Evolutionary conservation across 2,797 vertebrate genomes (phyloP), one percentile per base, ranked within the genome.

Genomic region (Eupleurogrammus muticus): DNA sequence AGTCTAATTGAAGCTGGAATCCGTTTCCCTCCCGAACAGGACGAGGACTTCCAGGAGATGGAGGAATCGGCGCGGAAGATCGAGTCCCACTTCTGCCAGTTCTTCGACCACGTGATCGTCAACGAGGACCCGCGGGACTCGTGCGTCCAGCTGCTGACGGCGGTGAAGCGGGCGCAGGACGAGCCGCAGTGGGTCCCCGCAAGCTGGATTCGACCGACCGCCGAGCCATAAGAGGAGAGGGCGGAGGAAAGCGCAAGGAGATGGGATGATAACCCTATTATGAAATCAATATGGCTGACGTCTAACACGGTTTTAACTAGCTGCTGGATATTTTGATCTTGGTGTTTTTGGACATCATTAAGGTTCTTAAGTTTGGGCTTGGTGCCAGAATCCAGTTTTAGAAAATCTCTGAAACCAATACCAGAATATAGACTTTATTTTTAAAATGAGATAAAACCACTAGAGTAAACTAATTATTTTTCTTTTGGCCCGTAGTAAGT

Each of bases 161-260:
- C 90, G 0, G 92, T 96, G 24, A 93, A 88, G 51, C 93, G 83
- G 71, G 96, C 96, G 2, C 97, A 99, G 83, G 95, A 96, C 0
- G 96, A 96, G 75, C 96, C 96, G 0, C 96, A 97, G 87, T 99
- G 98, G 97, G 95, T 99, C 40, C 97, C 97, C 1, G 93, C 94
- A 59, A 79, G 85, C n/a, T 99, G 97, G 98, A 96, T 98, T 73
- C 93, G 95, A 76, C 94, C 95, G 62, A 89, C 90, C 3, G 32
- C 74, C 0, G 87, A 92, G 70, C 81, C 92, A 24, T 96, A 89
- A 93, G 65, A 67, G 6, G n/a, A n/a, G 36, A 16, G 35, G 24
- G 48, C 3, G 8, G 23, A 72, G n/a, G 19, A 4, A 17, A 54
- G 32, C 5, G 32, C 4, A 0, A 55, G n/a, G 53, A 51, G 46